Percentiles rank a stretch among this genome's conserved stretches.
phyloP scores from a whole-genome alignment of 2,113 vertebrate genomes.

The Erythrocebus patas region DNA sequence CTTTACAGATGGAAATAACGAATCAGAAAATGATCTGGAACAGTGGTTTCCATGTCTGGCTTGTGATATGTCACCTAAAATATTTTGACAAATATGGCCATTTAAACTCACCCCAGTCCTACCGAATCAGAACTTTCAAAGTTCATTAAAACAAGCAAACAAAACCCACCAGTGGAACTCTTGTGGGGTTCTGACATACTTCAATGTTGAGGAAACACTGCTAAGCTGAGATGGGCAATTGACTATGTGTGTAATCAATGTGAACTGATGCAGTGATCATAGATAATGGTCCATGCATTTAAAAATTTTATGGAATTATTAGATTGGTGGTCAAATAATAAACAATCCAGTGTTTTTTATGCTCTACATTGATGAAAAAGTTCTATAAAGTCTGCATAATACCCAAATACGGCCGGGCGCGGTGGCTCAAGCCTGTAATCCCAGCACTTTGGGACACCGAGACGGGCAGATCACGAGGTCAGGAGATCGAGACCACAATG shows the following conservation, averaged over 20 bases:
- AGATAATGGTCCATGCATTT: background rate
- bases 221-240: background rate
- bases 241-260: fast-evolving
- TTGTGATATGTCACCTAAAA: background rate
- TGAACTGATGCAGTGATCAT: background rate
- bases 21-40: background rate
- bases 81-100: background rate
- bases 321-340: background rate
- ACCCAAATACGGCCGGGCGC: background rate
- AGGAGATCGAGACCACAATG: no score
- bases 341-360: background rate
- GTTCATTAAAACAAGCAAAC: background rate
- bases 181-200: no score
- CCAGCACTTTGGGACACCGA: no score
- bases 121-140: background rate
- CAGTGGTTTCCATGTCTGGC: background rate
- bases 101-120: background rate
- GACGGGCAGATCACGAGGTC: no score
- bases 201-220: background rate
- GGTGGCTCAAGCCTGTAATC: no score
- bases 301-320: background rate
- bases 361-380: background rate
- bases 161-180: background rate
- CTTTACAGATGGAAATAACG: background rate
- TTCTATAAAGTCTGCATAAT: background rate